Evolutionary conservation across 2,888 invertebrate species (phyloP).

Genomic region (Drosophila ustulata): DNA sequence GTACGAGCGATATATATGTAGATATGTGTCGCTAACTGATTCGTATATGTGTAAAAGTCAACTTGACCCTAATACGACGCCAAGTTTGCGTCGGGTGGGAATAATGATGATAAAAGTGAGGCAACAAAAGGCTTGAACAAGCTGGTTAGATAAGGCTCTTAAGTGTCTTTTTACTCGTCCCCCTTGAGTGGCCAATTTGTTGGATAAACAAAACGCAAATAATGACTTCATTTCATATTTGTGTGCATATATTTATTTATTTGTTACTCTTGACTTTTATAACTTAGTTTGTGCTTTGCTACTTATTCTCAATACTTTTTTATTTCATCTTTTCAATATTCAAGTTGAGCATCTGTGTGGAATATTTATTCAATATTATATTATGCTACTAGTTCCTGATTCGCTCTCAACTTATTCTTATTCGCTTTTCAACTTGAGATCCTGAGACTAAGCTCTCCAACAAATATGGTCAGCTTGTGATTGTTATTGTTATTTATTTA

Average conservation of each 20-base stretch:
- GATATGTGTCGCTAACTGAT: conserved; percentile 11
- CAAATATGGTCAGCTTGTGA: conserved; percentile 27
- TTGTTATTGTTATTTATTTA: conserved; percentile 35
- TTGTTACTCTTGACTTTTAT: conserved; percentile 2
- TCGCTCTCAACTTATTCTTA: not conserved
- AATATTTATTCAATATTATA: not conserved
- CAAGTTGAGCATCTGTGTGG: not conserved
- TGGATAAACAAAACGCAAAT: conserved; percentile 28
- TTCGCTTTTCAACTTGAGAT: not conserved
- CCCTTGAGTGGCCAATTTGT: conserved; percentile 41
- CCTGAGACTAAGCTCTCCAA: conserved; percentile 10
- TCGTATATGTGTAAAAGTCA: conserved; percentile 39
- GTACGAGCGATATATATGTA: not conserved
- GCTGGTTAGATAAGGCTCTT: conserved; percentile 51
- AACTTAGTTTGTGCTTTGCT: conserved; percentile 1
- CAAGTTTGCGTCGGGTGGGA: conserved; percentile 34
- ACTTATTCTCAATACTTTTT: not conserved
- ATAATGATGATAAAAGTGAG: conserved; percentile 33
- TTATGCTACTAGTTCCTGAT: conserved; percentile 1
- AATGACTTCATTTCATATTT: conserved; percentile 12
- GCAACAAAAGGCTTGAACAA: conserved; percentile 29
- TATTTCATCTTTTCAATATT: not conserved
- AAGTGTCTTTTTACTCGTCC: conserved; percentile 22
- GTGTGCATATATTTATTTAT: conserved; percentile 1
- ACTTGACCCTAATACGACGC: conserved; percentile 65